These are phyloP conservation scores for Harpalus rufipes DNA, from an alignment of 2,888 invertebrate species.

Conservation along the genomic window DNA sequence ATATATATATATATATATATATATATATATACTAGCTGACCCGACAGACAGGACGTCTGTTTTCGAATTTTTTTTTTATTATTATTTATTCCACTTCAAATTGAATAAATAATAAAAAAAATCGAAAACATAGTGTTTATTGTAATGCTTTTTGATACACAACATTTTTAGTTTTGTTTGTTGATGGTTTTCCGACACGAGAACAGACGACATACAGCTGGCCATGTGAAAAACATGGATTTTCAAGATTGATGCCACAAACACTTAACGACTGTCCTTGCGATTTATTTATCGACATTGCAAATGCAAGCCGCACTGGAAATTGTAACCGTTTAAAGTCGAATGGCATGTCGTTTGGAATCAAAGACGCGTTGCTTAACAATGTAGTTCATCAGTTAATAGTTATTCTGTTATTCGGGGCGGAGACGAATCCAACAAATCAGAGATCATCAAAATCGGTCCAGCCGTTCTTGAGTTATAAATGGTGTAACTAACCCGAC, in stretches of 20 bases:
- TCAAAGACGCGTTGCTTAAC: constrained; percentile 68
- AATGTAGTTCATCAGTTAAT: constrained; percentile 68
- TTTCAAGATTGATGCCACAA: too few species aligned
- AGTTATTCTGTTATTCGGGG: neutral
- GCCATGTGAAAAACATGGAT: constrained; percentile 33
- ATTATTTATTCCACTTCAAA: too few species aligned
- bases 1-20: too few species aligned
- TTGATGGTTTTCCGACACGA: constrained; percentile 66
- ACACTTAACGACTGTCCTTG: too few species aligned
- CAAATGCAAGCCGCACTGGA: constrained; percentile 70
- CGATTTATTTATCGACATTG: too few species aligned
- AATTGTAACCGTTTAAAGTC: constrained; percentile 71
- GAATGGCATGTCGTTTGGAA: constrained; percentile 70
- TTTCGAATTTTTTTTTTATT: too few species aligned
- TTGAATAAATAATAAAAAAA: neutral
- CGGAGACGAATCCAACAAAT: constrained; percentile 3
- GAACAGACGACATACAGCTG: constrained; percentile 71
- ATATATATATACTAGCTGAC: too few species aligned
- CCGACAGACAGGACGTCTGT: too few species aligned
- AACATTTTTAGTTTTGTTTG: constrained; percentile 52
- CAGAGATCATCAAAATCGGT: neutral
- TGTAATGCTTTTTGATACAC: constrained; percentile 66
- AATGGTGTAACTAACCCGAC: too few species aligned
- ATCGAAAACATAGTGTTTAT: constrained; percentile 19
- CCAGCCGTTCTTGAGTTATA: too few species aligned